These are phyloP conservation scores for Nothoprocta pentlandii DNA, from an alignment of 2,113 vertebrate species.

Conservation along the genomic window DNA sequence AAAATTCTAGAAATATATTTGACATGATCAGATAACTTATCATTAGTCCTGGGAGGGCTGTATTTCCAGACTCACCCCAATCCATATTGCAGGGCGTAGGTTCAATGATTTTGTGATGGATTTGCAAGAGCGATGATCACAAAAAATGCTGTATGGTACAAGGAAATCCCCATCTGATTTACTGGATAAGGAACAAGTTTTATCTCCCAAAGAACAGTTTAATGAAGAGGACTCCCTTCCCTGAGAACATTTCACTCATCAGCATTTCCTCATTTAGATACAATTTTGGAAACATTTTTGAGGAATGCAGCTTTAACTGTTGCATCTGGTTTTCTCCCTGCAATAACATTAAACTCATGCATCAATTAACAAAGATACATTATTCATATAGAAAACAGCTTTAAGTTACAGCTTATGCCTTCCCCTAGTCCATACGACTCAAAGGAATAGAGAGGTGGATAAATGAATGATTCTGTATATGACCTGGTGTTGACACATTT, in stretches of 20 bases:
- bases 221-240: background rate
- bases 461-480: background rate
- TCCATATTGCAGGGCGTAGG: background rate
- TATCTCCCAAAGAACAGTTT: background rate
- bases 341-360: background rate
- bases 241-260: conserved; percentile 4
- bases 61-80: background rate
- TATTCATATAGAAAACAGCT: background rate
- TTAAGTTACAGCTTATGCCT: background rate
- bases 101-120: background rate
- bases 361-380: background rate
- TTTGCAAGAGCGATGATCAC: background rate
- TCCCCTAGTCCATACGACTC: background rate
- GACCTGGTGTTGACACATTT: conserved; percentile 4
- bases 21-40: background rate
- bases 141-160: conserved; percentile 6
- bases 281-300: background rate
- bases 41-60: background rate
- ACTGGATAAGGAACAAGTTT: background rate
- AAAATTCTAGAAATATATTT: conserved; percentile 7
- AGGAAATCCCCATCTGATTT: conserved; percentile 23
- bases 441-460: background rate
- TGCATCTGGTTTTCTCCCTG: background rate
- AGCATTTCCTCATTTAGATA: conserved; percentile 10
- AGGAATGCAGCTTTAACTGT: background rate